Evolutionary conservation across 2,797 vertebrate species (phyloP).

Genomic region (Psittacula echo): DNA sequence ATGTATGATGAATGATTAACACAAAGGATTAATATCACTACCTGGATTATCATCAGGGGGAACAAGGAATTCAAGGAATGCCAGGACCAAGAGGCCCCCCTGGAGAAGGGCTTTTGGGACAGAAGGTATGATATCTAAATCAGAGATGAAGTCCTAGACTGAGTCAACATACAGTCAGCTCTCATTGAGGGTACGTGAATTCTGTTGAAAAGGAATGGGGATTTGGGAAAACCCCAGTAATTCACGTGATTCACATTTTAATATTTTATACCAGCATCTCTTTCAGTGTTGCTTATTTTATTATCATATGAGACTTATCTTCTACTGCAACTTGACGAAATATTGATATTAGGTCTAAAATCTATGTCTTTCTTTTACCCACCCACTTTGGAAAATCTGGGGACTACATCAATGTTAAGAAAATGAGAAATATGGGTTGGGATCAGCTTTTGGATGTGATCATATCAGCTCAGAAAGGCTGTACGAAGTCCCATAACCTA

Average conservation of each 20-base stretch:
- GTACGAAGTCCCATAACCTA: not conserved
- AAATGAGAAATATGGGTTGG: not conserved
- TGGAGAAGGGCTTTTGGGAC: slow-evolving; percentile 88
- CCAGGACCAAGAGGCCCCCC: slow-evolving; percentile 87
- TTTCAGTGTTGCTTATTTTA: not conserved
- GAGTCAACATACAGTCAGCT: not conserved
- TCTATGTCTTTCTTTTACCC: not conserved
- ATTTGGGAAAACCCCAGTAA: not conserved
- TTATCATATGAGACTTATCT: not conserved
- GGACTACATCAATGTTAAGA: not conserved
- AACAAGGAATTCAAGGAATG: slow-evolving; percentile 87
- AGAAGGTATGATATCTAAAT: slow-evolving; percentile 80
- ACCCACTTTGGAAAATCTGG: not conserved
- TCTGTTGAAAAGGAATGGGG: not conserved
- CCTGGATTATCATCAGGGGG: slow-evolving; percentile 81
- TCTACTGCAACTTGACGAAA: not conserved
- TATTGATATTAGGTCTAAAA: not conserved
- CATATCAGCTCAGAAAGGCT: not conserved
- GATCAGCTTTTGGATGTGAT: not conserved
- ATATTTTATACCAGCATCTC: not conserved
- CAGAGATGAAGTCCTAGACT: not conserved
- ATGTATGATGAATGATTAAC: not conserved
- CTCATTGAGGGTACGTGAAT: not conserved
- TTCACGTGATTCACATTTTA: not conserved
- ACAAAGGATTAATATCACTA: slow-evolving; percentile 24